Evolutionary conservation across 2,113 vertebrate genomes (phyloP), one percentile per base, ranked within the genome.

Genomic region (Gorsachius goisagi): DNA sequence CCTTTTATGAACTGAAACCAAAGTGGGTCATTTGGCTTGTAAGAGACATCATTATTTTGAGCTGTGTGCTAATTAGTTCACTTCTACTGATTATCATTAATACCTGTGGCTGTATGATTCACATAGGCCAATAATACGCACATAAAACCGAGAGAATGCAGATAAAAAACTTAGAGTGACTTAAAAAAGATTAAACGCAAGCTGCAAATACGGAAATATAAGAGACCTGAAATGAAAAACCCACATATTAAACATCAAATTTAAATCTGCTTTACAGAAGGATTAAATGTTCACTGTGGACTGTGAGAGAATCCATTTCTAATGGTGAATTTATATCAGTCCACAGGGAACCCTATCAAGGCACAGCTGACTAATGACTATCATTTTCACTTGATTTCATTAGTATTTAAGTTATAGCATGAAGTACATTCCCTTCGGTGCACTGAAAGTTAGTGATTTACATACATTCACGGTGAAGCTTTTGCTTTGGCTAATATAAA

Each of bases 351-450:
- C 41, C 81, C 85, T 94, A 96, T 93, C 80, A 96, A 97, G 95
- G 87, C 95, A 93, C 88, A 96, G 92, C 72, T 97, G 93, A 98
- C 95, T 97, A 98, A 98, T 97, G 97, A 95, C 93, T 95, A 97
- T 97, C 97, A 98, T 97, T 98, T 98, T 98, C 95, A 95, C 85
- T 97, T 97, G 96, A 97, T 97, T 98, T 98, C 96, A 97, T 98
- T 98, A 98, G 96, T 97, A 97, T 98, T 98, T 98, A 97, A 97
- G 96, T 95, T 96, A 94, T 93, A 98, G 86, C 85, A 66, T 89
- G 93, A 96, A 97, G 85, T 85, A 88, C 81, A 94, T 96, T 97
- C 95, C 93, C 88, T 91, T 96, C 2, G 84, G 96, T 96, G 73
- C 87, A 88, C 93, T 96, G 95, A 95, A 97, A 98, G 79, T 96